These are phyloP conservation scores for Bungarus multicinctus DNA, from an alignment of 2,113 vertebrate species.

Conservation along the genomic window DNA sequence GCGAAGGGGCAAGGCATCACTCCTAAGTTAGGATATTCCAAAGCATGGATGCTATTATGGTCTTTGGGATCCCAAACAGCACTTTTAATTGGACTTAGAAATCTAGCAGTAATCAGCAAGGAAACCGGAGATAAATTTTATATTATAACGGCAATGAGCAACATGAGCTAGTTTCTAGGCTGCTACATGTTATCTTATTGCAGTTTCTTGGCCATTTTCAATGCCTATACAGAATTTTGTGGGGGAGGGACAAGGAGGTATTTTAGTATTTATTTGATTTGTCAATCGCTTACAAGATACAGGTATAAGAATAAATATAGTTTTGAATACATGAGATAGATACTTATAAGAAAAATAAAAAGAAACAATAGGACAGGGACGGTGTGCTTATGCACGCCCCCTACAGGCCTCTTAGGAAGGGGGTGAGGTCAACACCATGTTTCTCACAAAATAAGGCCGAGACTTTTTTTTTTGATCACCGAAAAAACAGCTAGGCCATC, in stretches of 20 bases:
- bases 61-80: not conserved
- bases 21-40: not conserved
- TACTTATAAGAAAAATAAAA: no score
- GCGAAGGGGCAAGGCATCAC: not conserved
- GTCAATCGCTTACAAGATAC: no score
- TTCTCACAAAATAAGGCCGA: no score
- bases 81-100: not conserved
- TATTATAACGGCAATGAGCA: not conserved
- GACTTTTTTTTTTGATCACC: no score
- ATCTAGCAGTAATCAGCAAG: not conserved
- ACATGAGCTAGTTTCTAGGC: not conserved
- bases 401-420: no score
- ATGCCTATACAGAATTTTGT: not conserved
- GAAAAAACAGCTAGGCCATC: no score
- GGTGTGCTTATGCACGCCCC: no score
- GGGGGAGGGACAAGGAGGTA: rapidly evolving
- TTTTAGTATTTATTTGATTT: no score
- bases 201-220: not conserved
- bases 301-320: no score
- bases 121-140: not conserved
- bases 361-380: no score
- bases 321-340: no score
- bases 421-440: no score
- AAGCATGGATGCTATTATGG: not conserved
- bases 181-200: not conserved